Conservation (phyloP, 53 echinoderm and acorn worm species). For the Crossaster papposus region DNA sequence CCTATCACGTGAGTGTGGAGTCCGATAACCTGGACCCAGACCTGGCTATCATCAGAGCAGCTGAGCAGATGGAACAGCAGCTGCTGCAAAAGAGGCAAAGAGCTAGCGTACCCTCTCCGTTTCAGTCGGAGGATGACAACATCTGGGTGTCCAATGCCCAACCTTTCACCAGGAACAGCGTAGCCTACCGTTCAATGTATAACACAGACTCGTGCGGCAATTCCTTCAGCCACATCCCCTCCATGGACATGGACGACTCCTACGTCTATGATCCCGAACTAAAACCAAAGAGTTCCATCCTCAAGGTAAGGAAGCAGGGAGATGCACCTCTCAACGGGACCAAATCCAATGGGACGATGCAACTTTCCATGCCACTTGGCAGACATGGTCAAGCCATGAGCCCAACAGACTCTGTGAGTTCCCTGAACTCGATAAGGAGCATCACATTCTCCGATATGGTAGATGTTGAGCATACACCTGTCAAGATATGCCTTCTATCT, state of each 20-base stretch:
- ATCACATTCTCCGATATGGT: conserved; percentile 95
- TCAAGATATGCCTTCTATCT: conserved; percentile 84
- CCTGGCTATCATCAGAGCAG: conserved; percentile 91
- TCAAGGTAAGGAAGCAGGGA: conserved; percentile 66
- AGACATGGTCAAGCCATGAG: conserved; percentile 34
- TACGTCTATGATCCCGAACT: conserved; percentile 88
- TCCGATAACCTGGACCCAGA: conserved; percentile 84
- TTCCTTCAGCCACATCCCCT: conserved; percentile 56
- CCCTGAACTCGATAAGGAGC: conserved; percentile 66
- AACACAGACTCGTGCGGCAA: conserved; percentile 45
- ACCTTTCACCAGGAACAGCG: conserved; percentile 52
- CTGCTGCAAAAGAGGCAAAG: conserved; percentile 25
- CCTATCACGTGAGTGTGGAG: conserved; percentile 77
- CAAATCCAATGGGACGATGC: conserved; percentile 38
- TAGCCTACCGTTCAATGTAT: conserved; percentile 51
- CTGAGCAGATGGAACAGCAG: conserved; percentile 75
- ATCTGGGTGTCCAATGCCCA: conserved; percentile 44
- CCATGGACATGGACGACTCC: conserved; percentile 51
- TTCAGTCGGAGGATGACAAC: conserved; percentile 20
- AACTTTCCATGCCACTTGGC: conserved; percentile 35
- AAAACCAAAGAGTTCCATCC: conserved; percentile 80
- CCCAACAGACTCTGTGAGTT: conserved; percentile 60
- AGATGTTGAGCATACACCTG: conserved; percentile 87
- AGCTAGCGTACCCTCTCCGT: not conserved
- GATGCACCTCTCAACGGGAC: conserved; percentile 20